Evolutionary conservation across 2,113 vertebrate genomes (phyloP), one percentile per base, ranked within the genome.

Genomic region (Halichoerus grypus): DNA sequence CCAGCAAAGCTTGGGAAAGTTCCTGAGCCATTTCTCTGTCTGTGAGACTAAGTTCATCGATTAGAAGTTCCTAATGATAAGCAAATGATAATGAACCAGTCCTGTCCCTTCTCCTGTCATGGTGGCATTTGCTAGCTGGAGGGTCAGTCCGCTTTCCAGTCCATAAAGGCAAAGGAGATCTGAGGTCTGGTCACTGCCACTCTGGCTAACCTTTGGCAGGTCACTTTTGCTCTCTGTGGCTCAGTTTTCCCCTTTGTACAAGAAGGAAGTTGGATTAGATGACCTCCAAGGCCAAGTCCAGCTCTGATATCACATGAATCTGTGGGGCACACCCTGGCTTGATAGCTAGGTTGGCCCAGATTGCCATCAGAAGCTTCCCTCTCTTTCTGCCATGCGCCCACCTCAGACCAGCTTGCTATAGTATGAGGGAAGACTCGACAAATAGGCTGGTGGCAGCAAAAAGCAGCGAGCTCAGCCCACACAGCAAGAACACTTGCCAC

Each of bases 401-500:
- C 49, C 55, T 92, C 14, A 71, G 69, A 83, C 55, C 22, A 76
- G 71, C 67, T 93, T 86, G 15, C 28, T 81, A 10, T 49, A 53
- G 51, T 71, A 8, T 39, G 96, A 80, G 18, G 67, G 92, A 94
- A 93, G 36, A 57, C n/a, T 86, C 79, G 39, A 55, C 86, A 96
- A 16, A 57, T 74, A 87, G 53, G 61, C 93, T 83, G 57, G 72
- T 94, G 57, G 51, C 79, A 87, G 67, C 81, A 94, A 94, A 77
- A 88, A 96, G 71, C 24, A 77, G 86, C 9, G 61, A 86, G n/a
- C 21, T 76, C 42, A 57, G 96, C 93, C 95, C 87, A 97, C 93
- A 97, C 93, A 97, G 67, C 77, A 84, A 83, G 91, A 96, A 76
- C 49, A 91, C 94, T 95, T 55, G 72, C 72, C 79, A 93, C 67